These are phyloP conservation scores for Hyaena hyaena DNA, from an alignment of 2,113 vertebrate species.

Conservation along the genomic window DNA sequence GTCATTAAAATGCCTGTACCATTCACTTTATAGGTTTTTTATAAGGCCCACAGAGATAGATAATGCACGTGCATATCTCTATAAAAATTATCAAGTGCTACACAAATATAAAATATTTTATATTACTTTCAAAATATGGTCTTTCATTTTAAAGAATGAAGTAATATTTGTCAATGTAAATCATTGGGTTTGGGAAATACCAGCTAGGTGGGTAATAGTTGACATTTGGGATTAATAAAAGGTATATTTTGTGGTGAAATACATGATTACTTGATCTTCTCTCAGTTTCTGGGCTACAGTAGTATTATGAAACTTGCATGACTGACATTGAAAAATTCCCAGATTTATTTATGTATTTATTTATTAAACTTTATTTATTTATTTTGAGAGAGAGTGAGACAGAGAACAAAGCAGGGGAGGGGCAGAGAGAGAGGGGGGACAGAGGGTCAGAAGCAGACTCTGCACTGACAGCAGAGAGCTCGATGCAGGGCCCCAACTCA, in stretches of 20 bases:
- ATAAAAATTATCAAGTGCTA: background rate
- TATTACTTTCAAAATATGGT: background rate
- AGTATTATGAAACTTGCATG: background rate
- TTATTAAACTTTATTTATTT: too few relatives aligned
- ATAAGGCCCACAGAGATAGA: background rate
- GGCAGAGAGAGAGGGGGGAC: too few relatives aligned
- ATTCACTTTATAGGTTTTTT: background rate
- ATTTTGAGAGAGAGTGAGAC: too few relatives aligned
- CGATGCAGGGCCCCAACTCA: too few relatives aligned
- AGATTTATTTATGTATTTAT: background rate
- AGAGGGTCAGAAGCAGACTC: too few relatives aligned
- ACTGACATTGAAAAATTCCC: background rate
- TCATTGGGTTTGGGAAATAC: background rate
- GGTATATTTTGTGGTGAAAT: background rate
- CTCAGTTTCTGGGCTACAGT: background rate
- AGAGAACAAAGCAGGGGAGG: too few relatives aligned
- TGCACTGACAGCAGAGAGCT: too few relatives aligned
- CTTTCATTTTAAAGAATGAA: background rate
- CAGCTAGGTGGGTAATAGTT: background rate
- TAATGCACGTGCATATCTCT: background rate
- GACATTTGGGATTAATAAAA: background rate
- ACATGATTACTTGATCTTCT: background rate
- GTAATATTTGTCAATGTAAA: background rate
- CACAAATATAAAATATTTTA: background rate
- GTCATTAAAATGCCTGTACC: background rate